Percentiles rank a stretch among this genome's conserved stretches.
Evolutionary conservation across 1,140 invertebrate species (phyloP).

Genomic region (Leptinotarsa defecta): DNA sequence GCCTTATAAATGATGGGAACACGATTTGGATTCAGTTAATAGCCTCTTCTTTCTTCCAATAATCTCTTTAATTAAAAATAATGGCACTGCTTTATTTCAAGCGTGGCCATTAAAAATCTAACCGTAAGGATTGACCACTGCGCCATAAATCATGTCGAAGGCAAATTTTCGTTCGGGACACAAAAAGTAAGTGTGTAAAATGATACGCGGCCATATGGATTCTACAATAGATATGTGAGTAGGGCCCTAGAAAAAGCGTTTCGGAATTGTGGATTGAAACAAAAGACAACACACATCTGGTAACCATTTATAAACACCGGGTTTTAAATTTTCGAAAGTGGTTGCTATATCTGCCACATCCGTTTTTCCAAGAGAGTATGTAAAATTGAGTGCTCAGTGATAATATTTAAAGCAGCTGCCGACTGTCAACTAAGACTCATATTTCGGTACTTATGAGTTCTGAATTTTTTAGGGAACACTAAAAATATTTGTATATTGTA

Average conservation of each 20-base stretch:
- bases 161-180: conserved; percentile 18
- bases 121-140: conserved; percentile 17
- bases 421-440: background rate
- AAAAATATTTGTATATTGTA: too few species aligned
- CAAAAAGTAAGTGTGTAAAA: conserved; percentile 29
- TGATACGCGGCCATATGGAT: conserved; percentile 40
- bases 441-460: background rate
- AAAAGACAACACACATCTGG: conserved; percentile 40
- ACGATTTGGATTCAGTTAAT: conserved; percentile 11
- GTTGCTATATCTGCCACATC: conserved; percentile 26
- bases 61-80: conserved; percentile 21
- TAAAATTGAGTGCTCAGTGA: conserved; percentile 10
- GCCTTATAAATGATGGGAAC: background rate
- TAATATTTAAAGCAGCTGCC: background rate
- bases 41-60: conserved; percentile 11
- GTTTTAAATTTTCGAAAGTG: conserved; percentile 31
- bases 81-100: conserved; percentile 26
- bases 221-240: conserved; percentile 42
- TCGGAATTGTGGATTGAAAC: conserved; percentile 38
- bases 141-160: conserved; percentile 20
- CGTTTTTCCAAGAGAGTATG: conserved; percentile 22
- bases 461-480: too few species aligned
- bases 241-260: conserved; percentile 33
- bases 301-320: conserved; percentile 36
- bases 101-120: conserved; percentile 9